Conservation (phyloP, 2,888 invertebrate species). For the Drosophila suboccidentalis region DNA sequence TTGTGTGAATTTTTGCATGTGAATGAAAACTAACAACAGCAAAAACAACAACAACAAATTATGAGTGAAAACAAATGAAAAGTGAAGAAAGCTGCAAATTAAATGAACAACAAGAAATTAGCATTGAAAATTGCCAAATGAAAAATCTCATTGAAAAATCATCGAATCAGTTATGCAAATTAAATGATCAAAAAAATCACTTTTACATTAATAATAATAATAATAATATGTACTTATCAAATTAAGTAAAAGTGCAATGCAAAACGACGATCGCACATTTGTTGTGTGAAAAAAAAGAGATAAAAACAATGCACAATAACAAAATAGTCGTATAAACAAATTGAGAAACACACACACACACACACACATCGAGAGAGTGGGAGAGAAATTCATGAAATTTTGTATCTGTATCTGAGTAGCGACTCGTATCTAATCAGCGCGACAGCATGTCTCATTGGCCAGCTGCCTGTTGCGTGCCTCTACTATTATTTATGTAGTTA, state of each 20-base stretch:
- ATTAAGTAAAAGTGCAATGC: conserved; percentile 43
- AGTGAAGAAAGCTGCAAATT: conserved; percentile 45
- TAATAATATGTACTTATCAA: conserved; percentile 24
- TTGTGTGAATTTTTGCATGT: conserved; percentile 80
- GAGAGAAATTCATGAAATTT: conserved; percentile 48
- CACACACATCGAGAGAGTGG: conserved; percentile 31
- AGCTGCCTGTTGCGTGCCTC: conserved; percentile 54
- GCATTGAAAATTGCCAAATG: conserved; percentile 22
- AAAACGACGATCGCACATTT: conserved; percentile 24
- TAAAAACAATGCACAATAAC: conserved; percentile 61
- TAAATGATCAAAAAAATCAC: conserved; percentile 20
- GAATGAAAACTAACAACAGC: conserved; percentile 58
- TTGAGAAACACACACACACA: conserved; percentile 23
- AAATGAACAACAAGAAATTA: conserved; percentile 22
- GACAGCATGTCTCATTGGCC: conserved; percentile 69
- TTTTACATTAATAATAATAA: conserved; percentile 14
- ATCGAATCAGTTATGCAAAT: conserved; percentile 43
- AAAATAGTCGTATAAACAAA: conserved; percentile 53
- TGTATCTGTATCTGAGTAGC: conserved; percentile 29
- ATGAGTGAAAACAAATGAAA: conserved; percentile 51
- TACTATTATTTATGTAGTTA: conserved; percentile 59
- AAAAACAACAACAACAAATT: conserved; percentile 32
- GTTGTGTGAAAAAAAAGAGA: conserved; percentile 39
- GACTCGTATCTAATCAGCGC: conserved; percentile 72
- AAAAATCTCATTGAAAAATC: conserved; percentile 31